Base-by-base conservation (phyloP, 2,888 invertebrate species). In the Mesorhabditis sp. region DNA sequence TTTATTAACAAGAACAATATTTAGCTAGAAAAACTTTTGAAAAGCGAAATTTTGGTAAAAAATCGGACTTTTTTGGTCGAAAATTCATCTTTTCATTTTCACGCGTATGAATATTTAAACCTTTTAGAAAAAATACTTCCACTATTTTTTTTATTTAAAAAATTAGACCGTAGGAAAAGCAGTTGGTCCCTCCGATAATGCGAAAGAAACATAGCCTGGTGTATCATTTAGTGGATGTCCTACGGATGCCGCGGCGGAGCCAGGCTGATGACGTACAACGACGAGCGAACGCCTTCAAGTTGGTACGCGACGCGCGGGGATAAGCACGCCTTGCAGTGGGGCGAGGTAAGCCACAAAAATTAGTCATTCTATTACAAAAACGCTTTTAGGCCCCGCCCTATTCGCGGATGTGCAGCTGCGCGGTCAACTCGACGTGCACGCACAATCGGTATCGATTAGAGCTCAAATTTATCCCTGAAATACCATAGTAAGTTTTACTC, bases 391-490 rank as follows among this genome's bases (percentile, higher is more conserved):
- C 84, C 4, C 83, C 84, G 3, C 84, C 84, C 7, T 84, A 81
- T 70, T 79, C 79, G 0, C 65, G 84, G 62, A 82, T 84, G 82
- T 84, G 84, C 50, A 70, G 77, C 6, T 84, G 84, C 73, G 84
- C 82, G 28, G 71, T 83, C 42, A 84, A 84, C 72, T 77, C 81
- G 43, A 77, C 80, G 13, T 84, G 84, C 70, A 74, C 72, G 3
- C 74, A 78, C 62, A 78, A 78, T 45, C 45, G 74, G 72, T 67
- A 50, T 43, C 43, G 50, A 67, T 41, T 50, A 5, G 28, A 61
- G 10, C 7, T 4, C 28, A 28, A 28, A 28, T 28, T 28, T 28
- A 1, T 28, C 28, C 28, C 28, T 28, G 28, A 28, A 28, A 2
- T 28, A 28, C 28, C 28, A 28, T 28, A 28, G 28, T 28, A 28